Conservation (phyloP, 2,113 vertebrate species). For the Ahaetulla prasina region DNA sequence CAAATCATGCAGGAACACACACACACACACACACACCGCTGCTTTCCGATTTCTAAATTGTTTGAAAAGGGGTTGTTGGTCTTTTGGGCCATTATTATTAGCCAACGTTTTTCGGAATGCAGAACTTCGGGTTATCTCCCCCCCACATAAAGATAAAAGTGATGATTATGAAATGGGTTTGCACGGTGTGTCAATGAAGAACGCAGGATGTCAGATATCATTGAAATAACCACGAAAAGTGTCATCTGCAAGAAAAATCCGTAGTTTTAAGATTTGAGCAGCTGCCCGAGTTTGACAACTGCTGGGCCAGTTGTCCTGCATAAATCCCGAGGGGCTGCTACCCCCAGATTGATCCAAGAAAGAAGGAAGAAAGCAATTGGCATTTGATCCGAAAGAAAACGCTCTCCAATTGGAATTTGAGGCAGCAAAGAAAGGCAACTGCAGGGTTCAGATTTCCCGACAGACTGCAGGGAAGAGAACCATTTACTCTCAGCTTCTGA, state of each 20-base stretch:
- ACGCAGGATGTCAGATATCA: accelerated
- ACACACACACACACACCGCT: accelerated
- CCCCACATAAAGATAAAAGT: neutral
- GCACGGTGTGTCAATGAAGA: neutral
- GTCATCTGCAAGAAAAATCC: neutral
- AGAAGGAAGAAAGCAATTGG: neutral
- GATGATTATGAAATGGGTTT: accelerated
- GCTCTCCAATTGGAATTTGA: neutral
- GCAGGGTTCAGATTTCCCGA: neutral
- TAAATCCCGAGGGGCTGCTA: neutral
- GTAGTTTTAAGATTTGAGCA: neutral
- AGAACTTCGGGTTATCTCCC: neutral
- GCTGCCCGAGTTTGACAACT: neutral
- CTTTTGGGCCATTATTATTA: neutral
- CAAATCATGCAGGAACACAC: neutral
- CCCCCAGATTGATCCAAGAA: neutral
- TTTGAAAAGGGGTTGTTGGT: neutral
- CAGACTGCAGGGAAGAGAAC: neutral
- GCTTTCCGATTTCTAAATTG: neutral
- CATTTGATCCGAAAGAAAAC: neutral
- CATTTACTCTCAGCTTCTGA: neutral
- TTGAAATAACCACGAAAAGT: neutral
- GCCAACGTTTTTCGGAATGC: neutral
- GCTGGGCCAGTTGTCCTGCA: neutral
- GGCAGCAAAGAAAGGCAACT: neutral